Percentiles rank a stretch among this genome's conserved stretches.
Evolutionary conservation across 2,888 invertebrate species (phyloP).

Genomic region (Scaptomyza reducta): DNA sequence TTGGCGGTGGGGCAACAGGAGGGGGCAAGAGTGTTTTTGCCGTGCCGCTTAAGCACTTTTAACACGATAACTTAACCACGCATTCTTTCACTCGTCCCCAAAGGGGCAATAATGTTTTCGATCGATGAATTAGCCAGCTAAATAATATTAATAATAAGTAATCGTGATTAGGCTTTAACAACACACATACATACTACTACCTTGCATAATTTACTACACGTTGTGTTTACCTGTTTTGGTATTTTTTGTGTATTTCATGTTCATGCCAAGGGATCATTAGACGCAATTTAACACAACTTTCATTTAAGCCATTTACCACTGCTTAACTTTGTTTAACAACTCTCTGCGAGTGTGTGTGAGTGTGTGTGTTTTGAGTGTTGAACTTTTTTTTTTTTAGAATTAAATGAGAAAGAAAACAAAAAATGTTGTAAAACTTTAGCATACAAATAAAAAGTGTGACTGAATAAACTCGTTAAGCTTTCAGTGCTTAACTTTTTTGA

Average conservation of each 20-base stretch:
- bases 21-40: slow-evolving; percentile 13
- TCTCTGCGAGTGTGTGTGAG: background rate
- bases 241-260: slow-evolving; percentile 7
- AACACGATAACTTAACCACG: slow-evolving; percentile 64
- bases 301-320: background rate
- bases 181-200: background rate
- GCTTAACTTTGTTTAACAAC: background rate
- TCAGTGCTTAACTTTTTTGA: no score
- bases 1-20: background rate
- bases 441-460: no score
- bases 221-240: no score
- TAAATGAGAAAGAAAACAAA: no score
- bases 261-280: slow-evolving; percentile 34
- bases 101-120: slow-evolving; percentile 6
- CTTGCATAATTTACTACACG: background rate
- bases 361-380: no score
- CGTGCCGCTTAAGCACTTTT: slow-evolving; percentile 61
- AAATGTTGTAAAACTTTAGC: no score
- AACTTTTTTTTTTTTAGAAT: no score
- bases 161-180: slow-evolving; percentile 12
- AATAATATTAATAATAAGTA: slow-evolving; percentile 1
- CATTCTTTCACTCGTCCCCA: background rate
- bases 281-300: slow-evolving; percentile 17
- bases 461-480: no score
- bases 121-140: slow-evolving; percentile 30